Evolutionary conservation across 2,888 invertebrate genomes (phyloP).

Genomic region (Eledona agricola): DNA sequence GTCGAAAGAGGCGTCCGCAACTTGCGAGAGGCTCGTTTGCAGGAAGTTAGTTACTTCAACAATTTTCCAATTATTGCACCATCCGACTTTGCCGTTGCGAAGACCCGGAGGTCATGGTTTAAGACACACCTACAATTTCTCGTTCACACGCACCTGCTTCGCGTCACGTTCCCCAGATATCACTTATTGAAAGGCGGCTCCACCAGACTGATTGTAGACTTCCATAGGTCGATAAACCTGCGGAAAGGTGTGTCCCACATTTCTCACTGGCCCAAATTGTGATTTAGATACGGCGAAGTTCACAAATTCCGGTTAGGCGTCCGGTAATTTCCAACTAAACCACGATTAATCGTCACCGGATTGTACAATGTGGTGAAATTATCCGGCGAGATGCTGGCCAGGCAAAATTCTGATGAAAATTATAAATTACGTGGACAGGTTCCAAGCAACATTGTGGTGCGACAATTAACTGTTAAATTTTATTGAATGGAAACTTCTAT

Average conservation of each 20-base stretch:
- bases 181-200: constrained; percentile 26
- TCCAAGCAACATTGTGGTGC: constrained; percentile 11
- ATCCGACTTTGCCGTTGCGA: constrained; percentile 12
- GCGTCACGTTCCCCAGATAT: constrained; percentile 20
- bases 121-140: constrained; percentile 26
- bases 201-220: constrained; percentile 13
- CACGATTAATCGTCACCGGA: not conserved
- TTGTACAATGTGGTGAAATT: constrained; percentile 18
- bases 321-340: constrained; percentile 5
- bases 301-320: constrained; percentile 4
- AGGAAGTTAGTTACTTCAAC: constrained; percentile 11
- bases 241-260: constrained; percentile 14
- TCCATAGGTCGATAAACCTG: constrained; percentile 20
- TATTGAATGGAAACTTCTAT: constrained; percentile 23
- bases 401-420: constrained; percentile 8
- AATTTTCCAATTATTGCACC: constrained; percentile 11
- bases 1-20: constrained; percentile 9
- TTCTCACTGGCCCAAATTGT: constrained; percentile 8
- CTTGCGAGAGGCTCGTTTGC: constrained; percentile 4
- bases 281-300: constrained; percentile 3
- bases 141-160: constrained; percentile 23
- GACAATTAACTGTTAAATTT: constrained; percentile 15
- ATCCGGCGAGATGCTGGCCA: constrained; percentile 1
- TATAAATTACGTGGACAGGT: constrained; percentile 5
- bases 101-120: constrained; percentile 27